Evolutionary conservation across 1,140 invertebrate genomes (phyloP).

Genomic region (Trichoplusia ni): DNA sequence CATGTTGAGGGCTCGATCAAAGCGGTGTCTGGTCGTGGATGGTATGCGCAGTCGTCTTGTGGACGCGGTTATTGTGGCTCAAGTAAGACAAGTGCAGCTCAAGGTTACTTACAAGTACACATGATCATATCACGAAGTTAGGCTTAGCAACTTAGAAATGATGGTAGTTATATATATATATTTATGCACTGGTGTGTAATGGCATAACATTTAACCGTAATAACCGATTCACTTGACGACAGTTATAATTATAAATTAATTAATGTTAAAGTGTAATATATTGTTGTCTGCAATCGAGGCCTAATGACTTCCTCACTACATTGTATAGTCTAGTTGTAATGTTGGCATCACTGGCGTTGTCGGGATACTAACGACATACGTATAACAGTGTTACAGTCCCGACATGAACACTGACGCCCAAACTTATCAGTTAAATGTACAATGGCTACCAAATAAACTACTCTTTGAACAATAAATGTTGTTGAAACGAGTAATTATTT

Average conservation of each 20-base stretch:
- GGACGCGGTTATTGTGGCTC: not conserved
- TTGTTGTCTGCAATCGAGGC: conserved; percentile 46
- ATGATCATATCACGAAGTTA: conserved; percentile 4
- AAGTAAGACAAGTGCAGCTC: not conserved
- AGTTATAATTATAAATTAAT: conserved; percentile 26
- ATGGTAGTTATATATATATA: not conserved
- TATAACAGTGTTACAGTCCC: too few species aligned
- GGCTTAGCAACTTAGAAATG: not conserved
- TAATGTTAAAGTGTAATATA: conserved; percentile 46
- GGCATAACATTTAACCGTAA: too few species aligned
- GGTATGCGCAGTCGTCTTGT: not conserved
- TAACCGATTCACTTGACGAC: conserved; percentile 8
- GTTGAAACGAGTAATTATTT: not conserved
- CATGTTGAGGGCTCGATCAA: conserved; percentile 26
- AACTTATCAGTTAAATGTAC: not conserved
- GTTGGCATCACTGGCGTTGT: too few species aligned
- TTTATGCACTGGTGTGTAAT: too few species aligned
- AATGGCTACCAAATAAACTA: conserved; percentile 2
- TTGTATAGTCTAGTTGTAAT: conserved; percentile 36
- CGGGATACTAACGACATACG: too few species aligned
- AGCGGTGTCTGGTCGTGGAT: conserved; percentile 22
- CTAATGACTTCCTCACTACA: conserved; percentile 42
- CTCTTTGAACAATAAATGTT: not conserved
- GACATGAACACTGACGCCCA: not conserved
- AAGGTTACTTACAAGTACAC: too few species aligned